A percentile compares a stretch with the other conserved stretches of the same genome.
These are phyloP conservation scores for Gastracanthus pulcherrimus DNA, from an alignment of 2,888 invertebrate species.

Conservation along the genomic window DNA sequence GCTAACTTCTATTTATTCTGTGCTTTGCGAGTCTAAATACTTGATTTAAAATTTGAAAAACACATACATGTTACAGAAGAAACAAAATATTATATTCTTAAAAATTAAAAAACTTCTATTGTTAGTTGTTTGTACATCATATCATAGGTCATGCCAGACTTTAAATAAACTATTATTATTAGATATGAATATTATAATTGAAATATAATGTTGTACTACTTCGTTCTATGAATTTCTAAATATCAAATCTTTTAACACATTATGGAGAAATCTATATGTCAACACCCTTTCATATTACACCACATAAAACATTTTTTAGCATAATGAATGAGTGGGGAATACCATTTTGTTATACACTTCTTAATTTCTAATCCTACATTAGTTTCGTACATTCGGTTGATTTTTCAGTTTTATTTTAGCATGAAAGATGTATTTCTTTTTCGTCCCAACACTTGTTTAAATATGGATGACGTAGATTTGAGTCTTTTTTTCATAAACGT, in stretches of 20 bases:
- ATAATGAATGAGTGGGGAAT: not conserved
- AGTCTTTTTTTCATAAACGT: not conserved
- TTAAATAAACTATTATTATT: too few relatives aligned
- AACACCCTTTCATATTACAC: not conserved
- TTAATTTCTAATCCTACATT: not conserved
- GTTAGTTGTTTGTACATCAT: too few relatives aligned
- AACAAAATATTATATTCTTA: too few relatives aligned
- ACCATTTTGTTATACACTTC: not conserved
- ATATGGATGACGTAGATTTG: constrained; percentile 22
- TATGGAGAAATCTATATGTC: not conserved
- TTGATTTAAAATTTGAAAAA: too few relatives aligned
- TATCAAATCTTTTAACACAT: too few relatives aligned
- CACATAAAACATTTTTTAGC: not conserved
- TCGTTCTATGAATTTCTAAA: not conserved
- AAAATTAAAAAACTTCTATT: too few relatives aligned
- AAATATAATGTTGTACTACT: not conserved
- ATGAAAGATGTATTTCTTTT: not conserved
- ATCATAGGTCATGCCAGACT: too few relatives aligned
- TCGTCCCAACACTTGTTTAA: constrained; percentile 33
- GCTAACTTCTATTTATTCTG: not conserved
- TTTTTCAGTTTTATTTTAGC: not conserved
- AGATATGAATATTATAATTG: too few relatives aligned
- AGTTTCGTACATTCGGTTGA: not conserved
- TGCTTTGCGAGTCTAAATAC: too few relatives aligned
- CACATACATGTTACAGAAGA: too few relatives aligned